These are phyloP conservation scores for Oryzias javanicus DNA, from an alignment of 2,113 vertebrate species.

Conservation along the genomic window DNA sequence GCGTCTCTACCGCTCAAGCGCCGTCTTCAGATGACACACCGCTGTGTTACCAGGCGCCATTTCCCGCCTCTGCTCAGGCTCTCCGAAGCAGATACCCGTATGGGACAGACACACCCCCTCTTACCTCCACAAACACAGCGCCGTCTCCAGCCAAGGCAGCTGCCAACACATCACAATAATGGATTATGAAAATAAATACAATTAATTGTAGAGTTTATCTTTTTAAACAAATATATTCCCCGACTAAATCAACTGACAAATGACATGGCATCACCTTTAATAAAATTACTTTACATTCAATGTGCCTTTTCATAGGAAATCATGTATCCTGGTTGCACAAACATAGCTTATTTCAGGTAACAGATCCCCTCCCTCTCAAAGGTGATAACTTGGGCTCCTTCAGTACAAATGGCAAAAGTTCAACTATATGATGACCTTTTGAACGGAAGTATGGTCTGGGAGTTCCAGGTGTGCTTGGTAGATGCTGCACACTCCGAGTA, in stretches of 20 bases:
- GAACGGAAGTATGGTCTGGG: constrained; percentile 56
- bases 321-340: constrained; percentile 51
- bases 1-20: constrained; percentile 56
- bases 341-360: constrained; percentile 50
- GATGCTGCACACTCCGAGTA: constrained; percentile 57
- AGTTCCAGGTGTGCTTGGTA: constrained; percentile 48
- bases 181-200: too few species aligned
- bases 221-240: not conserved
- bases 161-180: not conserved
- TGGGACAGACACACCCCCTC: constrained; percentile 79
- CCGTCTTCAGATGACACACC: constrained; percentile 70
- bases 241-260: constrained; percentile 32
- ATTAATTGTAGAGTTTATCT: too few species aligned
- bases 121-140: constrained; percentile 52
- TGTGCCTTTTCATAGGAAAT: constrained; percentile 59
- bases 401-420: constrained; percentile 57
- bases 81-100: constrained; percentile 84
- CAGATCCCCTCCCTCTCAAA: constrained; percentile 26
- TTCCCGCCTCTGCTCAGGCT: constrained; percentile 93
- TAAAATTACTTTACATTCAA: constrained; percentile 72
- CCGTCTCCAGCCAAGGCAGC: constrained; percentile 12
- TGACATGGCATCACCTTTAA: constrained; percentile 69
- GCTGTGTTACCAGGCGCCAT: constrained; percentile 90
- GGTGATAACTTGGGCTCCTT: constrained; percentile 27
- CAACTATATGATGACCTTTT: constrained; percentile 53